Percentiles rank a stretch among this genome's conserved stretches.
phyloP scores from a whole-genome alignment of 2,888 invertebrate species.

The Acanthosepion pharaonis region DNA sequence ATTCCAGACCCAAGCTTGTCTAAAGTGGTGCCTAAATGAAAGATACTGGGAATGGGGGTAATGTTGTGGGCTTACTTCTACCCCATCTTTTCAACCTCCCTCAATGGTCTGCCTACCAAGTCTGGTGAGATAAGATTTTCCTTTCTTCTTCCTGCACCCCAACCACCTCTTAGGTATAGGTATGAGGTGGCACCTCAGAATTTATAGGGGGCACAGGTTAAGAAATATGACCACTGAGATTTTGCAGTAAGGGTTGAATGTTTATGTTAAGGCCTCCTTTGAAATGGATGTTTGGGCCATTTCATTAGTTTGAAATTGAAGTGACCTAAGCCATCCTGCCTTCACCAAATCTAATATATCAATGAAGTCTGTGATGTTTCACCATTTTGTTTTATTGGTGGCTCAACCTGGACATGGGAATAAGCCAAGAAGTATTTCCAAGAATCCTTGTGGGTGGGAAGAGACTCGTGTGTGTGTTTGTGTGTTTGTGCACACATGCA shows the following conservation, averaged over 20 bases:
- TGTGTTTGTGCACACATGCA: too few species aligned
- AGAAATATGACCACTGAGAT: slow-evolving; percentile 8
- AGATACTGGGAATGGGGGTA: background rate
- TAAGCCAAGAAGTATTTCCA: background rate
- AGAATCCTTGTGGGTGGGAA: background rate
- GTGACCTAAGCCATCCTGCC: background rate
- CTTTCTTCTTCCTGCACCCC: background rate
- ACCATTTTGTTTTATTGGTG: background rate
- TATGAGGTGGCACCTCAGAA: background rate
- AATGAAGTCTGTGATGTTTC: slow-evolving; percentile 1
- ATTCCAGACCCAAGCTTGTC: background rate
- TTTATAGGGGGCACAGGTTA: slow-evolving; percentile 4
- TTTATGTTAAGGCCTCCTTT: background rate
- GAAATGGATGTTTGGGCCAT: background rate
- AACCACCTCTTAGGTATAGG: background rate
- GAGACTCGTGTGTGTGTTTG: too few species aligned
- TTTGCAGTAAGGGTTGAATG: slow-evolving; percentile 4
- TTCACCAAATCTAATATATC: slow-evolving; percentile 1
- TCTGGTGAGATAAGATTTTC: background rate
- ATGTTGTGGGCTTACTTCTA: background rate
- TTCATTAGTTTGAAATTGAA: slow-evolving; percentile 6
- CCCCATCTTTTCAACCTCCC: background rate
- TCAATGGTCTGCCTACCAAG: background rate
- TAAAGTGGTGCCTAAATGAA: background rate
- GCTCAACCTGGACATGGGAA: slow-evolving; percentile 12